Evolutionary conservation across 2,113 vertebrate genomes (phyloP), one percentile per base, ranked within the genome.

Genomic region (Silurus meridionalis): DNA sequence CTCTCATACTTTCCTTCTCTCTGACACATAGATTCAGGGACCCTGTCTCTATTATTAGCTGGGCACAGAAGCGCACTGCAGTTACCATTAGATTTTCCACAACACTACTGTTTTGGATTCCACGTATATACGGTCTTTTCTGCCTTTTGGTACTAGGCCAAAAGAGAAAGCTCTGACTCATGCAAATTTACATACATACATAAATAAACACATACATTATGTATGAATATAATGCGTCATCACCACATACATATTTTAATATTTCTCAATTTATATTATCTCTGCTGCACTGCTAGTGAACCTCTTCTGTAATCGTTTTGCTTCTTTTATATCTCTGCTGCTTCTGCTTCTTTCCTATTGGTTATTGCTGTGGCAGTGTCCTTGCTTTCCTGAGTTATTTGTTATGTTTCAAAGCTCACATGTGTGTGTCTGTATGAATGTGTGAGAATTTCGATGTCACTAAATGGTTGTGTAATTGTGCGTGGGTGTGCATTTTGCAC

Each of bases 81-180:
- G 91, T 92, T 92, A 92, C 92, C 93, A 93, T 93, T 90, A 85
- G 92, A 94, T 94, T 94, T 93, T 94, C 93, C 93, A 93, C 88
- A 92, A 92, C 88, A 80, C 83, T 88, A 94, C 93, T 90, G 94
- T 94, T 94, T 90, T 46, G 67, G 83, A 89, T 90, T 86, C 91
- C 79, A 91, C 89, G 89, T 91, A 80, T 89, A 57, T 9, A 89
- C 87, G 79, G 79, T 84, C 87, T 91, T 85, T 89, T 74, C 88
- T 90, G 88, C 88, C 55, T 83, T 83, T 83, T 91, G 60, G 89
- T 91, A 63, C 87, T 74, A 9, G 66, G 84, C 89, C 84, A 91
- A 79, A 28, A 91, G 91, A 90, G 86, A 91, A 92, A 90, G 89
- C 90, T 90, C 88, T 85, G 91, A 93, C 89, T 91, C 91, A 92